phyloP scores from a whole-genome alignment of 2,888 invertebrate species.

The Rapana venosa region DNA sequence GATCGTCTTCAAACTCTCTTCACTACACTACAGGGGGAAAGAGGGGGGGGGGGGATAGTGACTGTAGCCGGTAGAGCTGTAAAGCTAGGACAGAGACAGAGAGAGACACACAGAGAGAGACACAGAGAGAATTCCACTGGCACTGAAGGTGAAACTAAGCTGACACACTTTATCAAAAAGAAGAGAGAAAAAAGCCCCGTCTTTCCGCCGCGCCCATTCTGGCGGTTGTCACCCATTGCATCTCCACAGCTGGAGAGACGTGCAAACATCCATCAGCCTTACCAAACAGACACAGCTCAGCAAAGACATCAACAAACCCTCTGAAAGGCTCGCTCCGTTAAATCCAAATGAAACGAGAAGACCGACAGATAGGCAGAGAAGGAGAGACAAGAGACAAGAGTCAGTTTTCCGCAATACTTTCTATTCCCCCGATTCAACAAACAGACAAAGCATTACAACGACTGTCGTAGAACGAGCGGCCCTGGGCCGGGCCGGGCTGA shows the following conservation, averaged over 20 bases:
- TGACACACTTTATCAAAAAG: background rate
- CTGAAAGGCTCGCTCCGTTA: background rate
- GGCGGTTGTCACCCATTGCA: no score
- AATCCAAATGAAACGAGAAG: background rate
- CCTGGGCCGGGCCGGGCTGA: background rate
- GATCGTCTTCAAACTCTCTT: background rate
- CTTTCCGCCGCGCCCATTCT: background rate
- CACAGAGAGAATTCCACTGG: background rate
- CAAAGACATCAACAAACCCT: background rate
- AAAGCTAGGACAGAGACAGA: background rate
- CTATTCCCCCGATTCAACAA: background rate
- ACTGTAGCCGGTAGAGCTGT: background rate
- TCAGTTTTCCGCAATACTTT: no score
- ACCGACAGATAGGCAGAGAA: background rate
- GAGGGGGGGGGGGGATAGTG: background rate
- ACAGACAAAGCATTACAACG: slow-evolving; percentile 5
- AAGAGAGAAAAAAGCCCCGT: background rate
- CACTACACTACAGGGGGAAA: background rate
- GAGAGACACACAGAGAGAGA: background rate
- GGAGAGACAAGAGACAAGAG: background rate
- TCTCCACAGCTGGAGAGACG: slow-evolving; percentile 13
- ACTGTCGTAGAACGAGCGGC: background rate
- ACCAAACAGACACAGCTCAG: background rate
- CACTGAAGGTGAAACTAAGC: background rate
- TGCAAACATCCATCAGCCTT: slow-evolving; percentile 39